phyloP scores from a whole-genome alignment of 2,797 vertebrate species.

The Falco rusticolus region DNA sequence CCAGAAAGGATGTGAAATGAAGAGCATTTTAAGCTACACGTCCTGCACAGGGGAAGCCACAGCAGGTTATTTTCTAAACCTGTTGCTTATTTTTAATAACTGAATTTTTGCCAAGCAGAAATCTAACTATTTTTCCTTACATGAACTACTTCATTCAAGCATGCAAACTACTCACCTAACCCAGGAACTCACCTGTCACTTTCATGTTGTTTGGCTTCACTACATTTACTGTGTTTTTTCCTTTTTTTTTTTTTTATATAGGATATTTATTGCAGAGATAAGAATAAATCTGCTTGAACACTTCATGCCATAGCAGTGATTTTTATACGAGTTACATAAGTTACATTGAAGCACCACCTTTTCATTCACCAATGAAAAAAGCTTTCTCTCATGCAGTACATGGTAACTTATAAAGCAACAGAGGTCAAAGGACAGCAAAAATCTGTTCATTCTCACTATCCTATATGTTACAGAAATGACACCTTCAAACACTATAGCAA shows the following conservation, averaged over 20 bases:
- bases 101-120: background rate
- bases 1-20: background rate
- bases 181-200: background rate
- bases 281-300: background rate
- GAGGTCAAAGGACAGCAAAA: background rate
- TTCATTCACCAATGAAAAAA: background rate
- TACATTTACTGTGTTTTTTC: background rate
- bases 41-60: background rate
- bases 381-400: background rate
- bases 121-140: background rate
- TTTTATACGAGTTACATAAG: background rate
- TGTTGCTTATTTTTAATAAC: background rate
- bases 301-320: background rate
- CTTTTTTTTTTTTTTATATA: background rate
- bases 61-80: background rate
- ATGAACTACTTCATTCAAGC: background rate
- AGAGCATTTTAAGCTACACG: background rate
- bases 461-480: background rate
- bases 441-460: background rate
- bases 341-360: background rate
- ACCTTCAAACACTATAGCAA: background rate
- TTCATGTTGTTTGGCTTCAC: background rate
- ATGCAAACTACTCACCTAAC: background rate
- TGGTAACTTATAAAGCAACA: background rate
- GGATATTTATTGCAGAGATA: background rate